Base-by-base conservation (phyloP, 2,113 vertebrate species). In the Mellivora capensis region DNA sequence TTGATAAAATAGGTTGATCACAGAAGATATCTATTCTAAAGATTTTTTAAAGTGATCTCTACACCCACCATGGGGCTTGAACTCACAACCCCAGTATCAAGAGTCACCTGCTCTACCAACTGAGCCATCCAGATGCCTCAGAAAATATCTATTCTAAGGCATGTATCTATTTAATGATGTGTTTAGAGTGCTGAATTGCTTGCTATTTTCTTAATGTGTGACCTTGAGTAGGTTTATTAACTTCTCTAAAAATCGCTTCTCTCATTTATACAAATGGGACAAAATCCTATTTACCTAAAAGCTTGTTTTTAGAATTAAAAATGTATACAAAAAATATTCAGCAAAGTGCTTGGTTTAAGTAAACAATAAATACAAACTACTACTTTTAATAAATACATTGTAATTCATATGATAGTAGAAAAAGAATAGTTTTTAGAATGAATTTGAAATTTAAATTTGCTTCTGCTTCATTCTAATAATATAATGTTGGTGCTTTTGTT, bases 261-360 rank as follows among this genome's bases (percentile, higher is more conserved):
- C 20, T 81, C 62, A 81, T 25, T 59, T 86, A 61, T 27, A 76
- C 87, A 93, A 82, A 71, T 42, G 27, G 23, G 4, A 64, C 13
- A 81, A 79, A 91, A 47, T 59, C 9, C 23, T 84, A 44, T 52
- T 85, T 61, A 72, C 14, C 7, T 74, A 20, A 47, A 95, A 96
- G 0, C 21, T 85, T 91, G 25, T 39, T 92, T 90, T 96, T 83
- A 92, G 31, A 87, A 59, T 72, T 94, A n/a, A 77, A 96, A 69
- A 67, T 15, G 12, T 42, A 52, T 37, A 72, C 3, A 57, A 34
- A 79, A 93, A 91, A 76, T 69, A 64, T 61, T 74, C 82, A 64
- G 15, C 84, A 64, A 95, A 93, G 57, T 93, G 5, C 11, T 91
- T 79, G 12, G 18, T 29, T 88, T 18, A 85, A 77, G 27, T 95